A percentile compares a stretch with the other conserved stretches of the same genome.
phyloP scores from a whole-genome alignment of 2,113 vertebrate genomes.

The Gopherus flavomarginatus region DNA sequence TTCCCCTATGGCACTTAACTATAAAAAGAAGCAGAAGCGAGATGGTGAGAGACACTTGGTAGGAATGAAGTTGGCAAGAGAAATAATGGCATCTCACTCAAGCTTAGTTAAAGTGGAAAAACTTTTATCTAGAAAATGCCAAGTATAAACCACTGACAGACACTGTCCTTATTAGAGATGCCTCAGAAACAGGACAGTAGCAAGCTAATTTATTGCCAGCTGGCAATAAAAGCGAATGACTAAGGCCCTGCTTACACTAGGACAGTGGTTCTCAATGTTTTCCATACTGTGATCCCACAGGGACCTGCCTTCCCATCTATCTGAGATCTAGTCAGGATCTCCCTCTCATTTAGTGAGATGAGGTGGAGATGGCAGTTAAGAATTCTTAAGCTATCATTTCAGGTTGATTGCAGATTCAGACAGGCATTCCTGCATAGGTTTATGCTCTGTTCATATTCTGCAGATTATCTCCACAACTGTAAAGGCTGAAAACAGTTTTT shows the following conservation, averaged over 20 bases:
- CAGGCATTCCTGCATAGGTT: rapidly evolving
- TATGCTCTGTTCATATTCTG: slow-evolving; percentile 1
- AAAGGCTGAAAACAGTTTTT: background rate
- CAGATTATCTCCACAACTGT: background rate
- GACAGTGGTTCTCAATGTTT: background rate
- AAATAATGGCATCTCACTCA: slow-evolving; percentile 17
- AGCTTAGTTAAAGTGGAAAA: slow-evolving; percentile 26
- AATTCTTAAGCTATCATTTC: background rate
- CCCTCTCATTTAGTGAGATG: background rate
- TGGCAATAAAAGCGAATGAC: background rate
- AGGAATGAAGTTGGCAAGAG: background rate
- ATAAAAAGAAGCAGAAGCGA: slow-evolving; percentile 4
- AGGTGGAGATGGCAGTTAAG: background rate
- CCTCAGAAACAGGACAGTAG: slow-evolving; percentile 44
- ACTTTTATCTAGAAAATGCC: slow-evolving; percentile 13
- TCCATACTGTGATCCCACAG: rapidly evolving
- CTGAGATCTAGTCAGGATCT: background rate
- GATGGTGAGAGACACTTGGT: background rate
- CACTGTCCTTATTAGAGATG: background rate
- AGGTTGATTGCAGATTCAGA: background rate
- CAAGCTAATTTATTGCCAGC: background rate
- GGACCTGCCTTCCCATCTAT: background rate
- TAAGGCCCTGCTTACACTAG: background rate
- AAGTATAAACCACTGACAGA: slow-evolving; percentile 34
- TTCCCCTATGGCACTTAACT: background rate